Conservation (phyloP, 2,113 vertebrate genomes). For the Phaethon lepturus region DNA sequence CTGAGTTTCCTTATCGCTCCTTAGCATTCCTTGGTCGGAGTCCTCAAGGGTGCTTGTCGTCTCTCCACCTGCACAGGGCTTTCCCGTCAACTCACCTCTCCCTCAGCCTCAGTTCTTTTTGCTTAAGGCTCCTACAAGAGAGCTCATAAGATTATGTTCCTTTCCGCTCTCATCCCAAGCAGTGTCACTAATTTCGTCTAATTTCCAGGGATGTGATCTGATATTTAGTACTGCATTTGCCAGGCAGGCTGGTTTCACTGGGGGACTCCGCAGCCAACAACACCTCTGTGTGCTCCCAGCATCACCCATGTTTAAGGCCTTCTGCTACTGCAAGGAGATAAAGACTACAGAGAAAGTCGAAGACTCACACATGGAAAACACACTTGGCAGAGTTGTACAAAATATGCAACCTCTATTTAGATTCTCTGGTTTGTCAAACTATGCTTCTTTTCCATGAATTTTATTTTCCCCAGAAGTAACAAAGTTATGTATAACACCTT, state of each 20-base stretch:
- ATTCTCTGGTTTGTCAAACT: background rate
- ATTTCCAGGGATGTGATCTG: background rate
- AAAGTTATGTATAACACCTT: conserved; percentile 1
- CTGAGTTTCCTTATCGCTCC: background rate
- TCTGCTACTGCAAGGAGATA: background rate
- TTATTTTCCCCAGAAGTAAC: background rate
- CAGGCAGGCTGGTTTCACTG: background rate
- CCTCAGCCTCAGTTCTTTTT: background rate
- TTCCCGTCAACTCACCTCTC: background rate
- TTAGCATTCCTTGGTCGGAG: conserved; percentile 2
- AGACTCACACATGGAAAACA: background rate
- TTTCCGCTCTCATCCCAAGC: background rate
- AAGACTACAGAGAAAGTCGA: background rate
- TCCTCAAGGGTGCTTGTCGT: background rate
- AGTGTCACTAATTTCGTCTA: accelerated
- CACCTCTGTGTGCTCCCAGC: background rate
- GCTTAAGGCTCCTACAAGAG: background rate
- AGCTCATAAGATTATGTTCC: background rate
- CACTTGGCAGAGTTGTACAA: background rate
- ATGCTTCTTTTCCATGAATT: background rate
- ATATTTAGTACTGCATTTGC: background rate
- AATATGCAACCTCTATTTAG: background rate
- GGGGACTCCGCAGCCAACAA: accelerated
- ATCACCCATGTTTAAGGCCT: background rate
- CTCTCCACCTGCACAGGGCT: conserved; percentile 2